Percentiles rank a stretch among this genome's conserved stretches.
phyloP scores from a whole-genome alignment of 1,140 invertebrate species.

The Bombus waltoni region DNA sequence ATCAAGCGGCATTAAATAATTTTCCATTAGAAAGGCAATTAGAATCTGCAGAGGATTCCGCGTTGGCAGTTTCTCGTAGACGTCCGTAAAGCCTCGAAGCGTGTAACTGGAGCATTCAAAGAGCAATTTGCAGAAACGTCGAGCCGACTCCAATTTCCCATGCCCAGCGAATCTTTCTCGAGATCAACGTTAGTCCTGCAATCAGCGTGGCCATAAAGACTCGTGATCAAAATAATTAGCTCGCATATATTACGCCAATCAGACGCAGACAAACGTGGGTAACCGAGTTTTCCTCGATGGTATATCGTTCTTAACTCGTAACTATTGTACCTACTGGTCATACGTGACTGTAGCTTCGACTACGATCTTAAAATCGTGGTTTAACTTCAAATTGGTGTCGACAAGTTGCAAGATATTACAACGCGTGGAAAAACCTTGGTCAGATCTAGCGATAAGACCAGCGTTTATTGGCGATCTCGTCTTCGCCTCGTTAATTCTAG shows the following conservation, averaged over 20 bases:
- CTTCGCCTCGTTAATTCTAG: background rate
- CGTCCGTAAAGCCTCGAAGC: slow-evolving; percentile 31
- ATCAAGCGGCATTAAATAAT: slow-evolving; percentile 51
- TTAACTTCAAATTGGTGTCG: background rate
- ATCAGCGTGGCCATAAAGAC: slow-evolving; percentile 33
- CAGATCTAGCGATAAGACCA: background rate
- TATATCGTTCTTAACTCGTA: background rate
- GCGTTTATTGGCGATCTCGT: background rate
- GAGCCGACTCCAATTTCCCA: slow-evolving; percentile 59
- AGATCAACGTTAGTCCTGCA: slow-evolving; percentile 42
- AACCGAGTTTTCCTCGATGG: slow-evolving; percentile 27
- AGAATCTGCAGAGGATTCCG: slow-evolving; percentile 32
- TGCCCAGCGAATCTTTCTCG: slow-evolving; percentile 49
- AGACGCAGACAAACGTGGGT: slow-evolving; percentile 7
- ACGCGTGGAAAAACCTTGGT: background rate
- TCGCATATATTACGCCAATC: slow-evolving; percentile 52
- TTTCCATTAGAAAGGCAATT: slow-evolving; percentile 50
- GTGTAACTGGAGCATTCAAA: slow-evolving; percentile 63
- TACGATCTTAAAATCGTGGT: background rate
- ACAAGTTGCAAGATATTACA: background rate
- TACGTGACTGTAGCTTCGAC: background rate
- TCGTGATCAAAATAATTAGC: slow-evolving; percentile 60
- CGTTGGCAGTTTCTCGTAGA: slow-evolving; percentile 21
- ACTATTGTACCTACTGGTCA: background rate
- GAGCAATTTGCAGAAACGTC: slow-evolving; percentile 63